Conservation (phyloP, 2,888 invertebrate species). For the Catonia carolina region DNA sequence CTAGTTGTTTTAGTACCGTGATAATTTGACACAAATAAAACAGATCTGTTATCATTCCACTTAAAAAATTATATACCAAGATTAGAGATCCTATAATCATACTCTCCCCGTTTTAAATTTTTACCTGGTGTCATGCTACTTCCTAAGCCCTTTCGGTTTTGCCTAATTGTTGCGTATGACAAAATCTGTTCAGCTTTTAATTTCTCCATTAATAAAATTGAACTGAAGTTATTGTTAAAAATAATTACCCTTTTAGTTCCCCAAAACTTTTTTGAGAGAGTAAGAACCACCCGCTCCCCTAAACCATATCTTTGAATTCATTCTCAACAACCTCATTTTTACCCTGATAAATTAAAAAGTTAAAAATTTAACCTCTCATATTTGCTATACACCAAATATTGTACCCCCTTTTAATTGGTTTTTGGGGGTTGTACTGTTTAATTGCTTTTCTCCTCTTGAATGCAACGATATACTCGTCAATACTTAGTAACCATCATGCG, state of each 20-base stretch:
- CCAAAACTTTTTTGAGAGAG: conserved; percentile 3
- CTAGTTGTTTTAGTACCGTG: conserved; percentile 5
- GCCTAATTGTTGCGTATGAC: too few species aligned
- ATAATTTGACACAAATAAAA: conserved; percentile 10
- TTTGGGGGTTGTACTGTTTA: conserved; percentile 11
- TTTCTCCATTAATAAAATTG: neutral
- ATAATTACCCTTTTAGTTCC: neutral
- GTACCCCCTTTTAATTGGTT: too few species aligned
- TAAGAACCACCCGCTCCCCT: conserved; percentile 7
- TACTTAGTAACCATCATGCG: neutral
- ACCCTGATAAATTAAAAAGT: conserved; percentile 13
- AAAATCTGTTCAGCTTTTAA: conserved; percentile 3
- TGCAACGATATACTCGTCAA: conserved; percentile 8
- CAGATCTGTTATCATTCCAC: conserved; percentile 8
- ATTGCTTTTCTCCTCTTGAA: too few species aligned
- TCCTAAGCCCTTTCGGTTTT: conserved; percentile 5
- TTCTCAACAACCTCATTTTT: neutral
- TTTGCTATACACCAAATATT: conserved; percentile 10
- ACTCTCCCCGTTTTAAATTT: conserved; percentile 4
- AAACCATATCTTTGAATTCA: conserved; percentile 1
- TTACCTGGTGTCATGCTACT: neutral
- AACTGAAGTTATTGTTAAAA: conserved; percentile 12
- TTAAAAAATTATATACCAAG: neutral
- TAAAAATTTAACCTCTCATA: neutral
- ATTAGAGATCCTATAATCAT: conserved; percentile 5